phyloP scores from a whole-genome alignment of 1,140 invertebrate genomes.

The Drosophila fuyamai region DNA sequence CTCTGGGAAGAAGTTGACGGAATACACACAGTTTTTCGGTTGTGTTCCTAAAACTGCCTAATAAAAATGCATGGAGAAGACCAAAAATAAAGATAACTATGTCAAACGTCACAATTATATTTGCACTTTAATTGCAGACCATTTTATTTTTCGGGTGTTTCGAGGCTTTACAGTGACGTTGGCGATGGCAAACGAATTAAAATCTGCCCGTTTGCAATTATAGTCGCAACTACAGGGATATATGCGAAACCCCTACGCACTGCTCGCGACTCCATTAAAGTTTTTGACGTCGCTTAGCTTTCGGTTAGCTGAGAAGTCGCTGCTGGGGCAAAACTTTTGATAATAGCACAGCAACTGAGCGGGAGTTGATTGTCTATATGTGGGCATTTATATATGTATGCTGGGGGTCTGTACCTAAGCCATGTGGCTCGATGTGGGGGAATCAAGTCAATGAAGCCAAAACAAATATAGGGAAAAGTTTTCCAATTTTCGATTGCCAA shows the following conservation, averaged over 20 bases:
- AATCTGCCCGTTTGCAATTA: constrained; percentile 73
- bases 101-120: constrained; percentile 41
- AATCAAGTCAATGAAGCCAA: constrained; percentile 80
- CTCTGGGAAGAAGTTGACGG: background rate
- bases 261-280: constrained; percentile 33
- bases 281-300: constrained; percentile 55
- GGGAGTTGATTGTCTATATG: constrained; percentile 44
- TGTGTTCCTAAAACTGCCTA: constrained; percentile 5
- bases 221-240: constrained; percentile 46
- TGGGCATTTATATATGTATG: constrained; percentile 4
- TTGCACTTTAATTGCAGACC: constrained; percentile 55
- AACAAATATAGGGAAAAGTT: constrained; percentile 83
- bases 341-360: constrained; percentile 65
- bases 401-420: constrained; percentile 21
- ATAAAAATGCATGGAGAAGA: constrained; percentile 44
- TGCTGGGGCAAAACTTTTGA: constrained; percentile 67
- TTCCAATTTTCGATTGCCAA: constrained; percentile 83
- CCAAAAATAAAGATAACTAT: constrained; percentile 9
- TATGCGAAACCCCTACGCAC: constrained; percentile 11
- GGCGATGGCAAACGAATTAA: constrained; percentile 50
- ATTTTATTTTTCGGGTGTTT: constrained; percentile 25
- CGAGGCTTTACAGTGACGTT: background rate
- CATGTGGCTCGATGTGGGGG: constrained; percentile 14
- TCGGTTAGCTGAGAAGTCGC: constrained; percentile 49
- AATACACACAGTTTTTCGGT: background rate